phyloP scores from a whole-genome alignment of 2,113 vertebrate species.

The Pteruthius melanotis region DNA sequence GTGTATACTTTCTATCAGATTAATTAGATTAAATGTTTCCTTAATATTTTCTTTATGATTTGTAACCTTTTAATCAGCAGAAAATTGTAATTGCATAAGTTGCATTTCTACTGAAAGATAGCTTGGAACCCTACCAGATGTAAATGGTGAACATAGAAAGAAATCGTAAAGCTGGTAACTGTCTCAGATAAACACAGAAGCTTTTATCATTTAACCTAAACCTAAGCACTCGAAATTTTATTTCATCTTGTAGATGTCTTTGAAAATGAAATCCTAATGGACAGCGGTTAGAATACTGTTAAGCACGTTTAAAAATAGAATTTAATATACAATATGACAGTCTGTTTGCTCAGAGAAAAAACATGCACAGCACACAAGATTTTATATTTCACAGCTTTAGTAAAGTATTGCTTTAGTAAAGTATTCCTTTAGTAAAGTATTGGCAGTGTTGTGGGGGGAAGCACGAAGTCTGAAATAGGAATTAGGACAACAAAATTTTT shows the following conservation, averaged over 20 bases:
- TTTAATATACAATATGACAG: not conserved
- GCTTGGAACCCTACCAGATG: not conserved
- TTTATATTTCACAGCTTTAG: not conserved
- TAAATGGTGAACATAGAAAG: not conserved
- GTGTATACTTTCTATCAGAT: not conserved
- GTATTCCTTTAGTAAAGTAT: not conserved
- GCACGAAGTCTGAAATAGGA: not conserved
- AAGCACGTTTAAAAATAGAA: not conserved
- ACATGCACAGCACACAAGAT: not conserved
- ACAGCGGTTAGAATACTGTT: not conserved
- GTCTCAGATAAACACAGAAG: not conserved
- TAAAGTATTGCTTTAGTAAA: rapidly evolving
- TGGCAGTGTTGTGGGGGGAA: not conserved
- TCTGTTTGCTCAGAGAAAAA: not conserved
- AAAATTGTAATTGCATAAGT: not conserved
- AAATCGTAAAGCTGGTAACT: not conserved
- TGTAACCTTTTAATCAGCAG: not conserved
- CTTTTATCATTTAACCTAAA: not conserved
- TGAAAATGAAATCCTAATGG: not conserved
- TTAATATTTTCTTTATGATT: not conserved
- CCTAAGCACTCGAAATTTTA: not conserved
- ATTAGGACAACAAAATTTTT: not conserved
- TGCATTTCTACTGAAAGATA: not conserved
- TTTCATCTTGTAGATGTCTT: not conserved
- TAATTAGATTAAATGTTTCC: not conserved